Conservation (phyloP, 2,113 vertebrate species). For the Urocynchramus pylzowi region DNA sequence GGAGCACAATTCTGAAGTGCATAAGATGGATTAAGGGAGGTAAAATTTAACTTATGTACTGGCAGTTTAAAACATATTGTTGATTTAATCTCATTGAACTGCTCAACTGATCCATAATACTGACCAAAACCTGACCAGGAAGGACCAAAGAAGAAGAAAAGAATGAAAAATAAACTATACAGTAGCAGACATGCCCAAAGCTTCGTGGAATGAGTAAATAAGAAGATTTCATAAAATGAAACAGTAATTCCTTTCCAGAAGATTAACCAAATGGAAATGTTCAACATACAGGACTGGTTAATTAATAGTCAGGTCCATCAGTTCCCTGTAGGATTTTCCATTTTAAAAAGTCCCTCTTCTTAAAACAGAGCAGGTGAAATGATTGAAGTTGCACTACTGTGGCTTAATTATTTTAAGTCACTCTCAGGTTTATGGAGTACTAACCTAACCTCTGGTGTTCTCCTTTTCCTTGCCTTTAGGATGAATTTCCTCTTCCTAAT, state of each 20-base stretch:
- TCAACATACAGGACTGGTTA: constrained; percentile 31
- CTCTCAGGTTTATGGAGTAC: not conserved
- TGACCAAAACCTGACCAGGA: not conserved
- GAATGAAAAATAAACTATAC: not conserved
- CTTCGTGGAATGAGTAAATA: constrained; percentile 13
- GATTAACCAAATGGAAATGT: constrained; percentile 54
- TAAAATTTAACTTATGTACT: constrained; percentile 53
- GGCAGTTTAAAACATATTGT: constrained; percentile 1
- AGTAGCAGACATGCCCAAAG: constrained; percentile 3
- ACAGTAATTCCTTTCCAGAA: constrained; percentile 58
- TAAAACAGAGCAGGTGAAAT: not conserved
- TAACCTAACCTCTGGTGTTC: not conserved
- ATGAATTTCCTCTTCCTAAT: not conserved
- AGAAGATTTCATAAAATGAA: constrained; percentile 29
- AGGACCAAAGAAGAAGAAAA: constrained; percentile 16
- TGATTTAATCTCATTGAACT: constrained; percentile 54
- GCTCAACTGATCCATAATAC: constrained; percentile 26
- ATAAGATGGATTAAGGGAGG: constrained; percentile 31
- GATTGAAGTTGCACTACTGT: not conserved
- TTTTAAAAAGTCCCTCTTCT: not conserved
- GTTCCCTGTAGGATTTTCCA: constrained; percentile 25
- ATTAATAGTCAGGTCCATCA: constrained; percentile 47
- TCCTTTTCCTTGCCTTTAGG: not conserved
- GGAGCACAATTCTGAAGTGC: not conserved
- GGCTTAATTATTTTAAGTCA: not conserved